A percentile compares a stretch with the other conserved stretches of the same genome.
phyloP scores from a whole-genome alignment of 1,140 invertebrate species.

The Pissodes strobi region DNA sequence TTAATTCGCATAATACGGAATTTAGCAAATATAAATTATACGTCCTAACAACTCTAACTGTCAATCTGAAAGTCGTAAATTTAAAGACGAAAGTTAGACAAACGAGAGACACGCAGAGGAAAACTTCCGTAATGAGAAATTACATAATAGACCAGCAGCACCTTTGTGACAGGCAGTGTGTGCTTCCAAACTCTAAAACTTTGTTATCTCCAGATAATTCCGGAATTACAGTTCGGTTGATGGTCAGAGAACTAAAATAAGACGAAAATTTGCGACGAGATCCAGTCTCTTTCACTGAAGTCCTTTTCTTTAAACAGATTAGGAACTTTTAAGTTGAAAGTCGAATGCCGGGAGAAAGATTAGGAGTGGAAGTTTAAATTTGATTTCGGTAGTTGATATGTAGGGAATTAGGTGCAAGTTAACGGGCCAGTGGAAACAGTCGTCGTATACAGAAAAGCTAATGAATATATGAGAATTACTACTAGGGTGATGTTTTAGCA shows the following conservation, averaged over 20 bases:
- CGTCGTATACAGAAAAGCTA: too few species aligned
- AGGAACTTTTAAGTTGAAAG: conserved; percentile 8
- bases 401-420: too few species aligned
- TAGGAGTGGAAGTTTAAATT: too few species aligned
- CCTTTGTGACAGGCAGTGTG: conserved; percentile 16
- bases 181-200: conserved; percentile 12
- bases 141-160: conserved; percentile 22
- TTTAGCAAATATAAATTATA: too few species aligned
- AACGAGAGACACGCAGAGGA: neutral
- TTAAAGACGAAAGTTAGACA: neutral
- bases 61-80: too few species aligned
- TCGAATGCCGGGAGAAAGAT: neutral
- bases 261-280: neutral
- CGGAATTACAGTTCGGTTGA: conserved; percentile 12
- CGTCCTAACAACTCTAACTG: too few species aligned
- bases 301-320: conserved; percentile 11
- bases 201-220: conserved; percentile 21
- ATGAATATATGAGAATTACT: too few species aligned
- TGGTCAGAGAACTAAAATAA: conserved; percentile 19
- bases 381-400: too few species aligned
- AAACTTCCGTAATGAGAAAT: conserved; percentile 9
- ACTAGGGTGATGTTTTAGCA: too few species aligned
- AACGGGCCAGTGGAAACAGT: too few species aligned
- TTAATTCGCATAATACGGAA: too few species aligned
- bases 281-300: neutral